Evolutionary conservation across 2,888 invertebrate species (phyloP).

Genomic region (Drosophila planitibia): DNA sequence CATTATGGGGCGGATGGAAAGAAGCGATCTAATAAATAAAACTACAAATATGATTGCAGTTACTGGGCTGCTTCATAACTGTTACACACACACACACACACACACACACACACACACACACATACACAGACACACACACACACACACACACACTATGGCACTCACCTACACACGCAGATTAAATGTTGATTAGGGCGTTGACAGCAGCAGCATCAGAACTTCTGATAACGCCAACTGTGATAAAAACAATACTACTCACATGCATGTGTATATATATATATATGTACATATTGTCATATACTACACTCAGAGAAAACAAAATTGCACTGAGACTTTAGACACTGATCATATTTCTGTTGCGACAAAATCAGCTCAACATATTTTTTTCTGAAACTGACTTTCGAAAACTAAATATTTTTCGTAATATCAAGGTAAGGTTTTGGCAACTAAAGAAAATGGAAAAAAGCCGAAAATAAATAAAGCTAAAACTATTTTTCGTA

Average conservation of each 20-base stretch:
- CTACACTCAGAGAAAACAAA: neutral
- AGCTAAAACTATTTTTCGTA: no score
- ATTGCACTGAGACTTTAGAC: neutral
- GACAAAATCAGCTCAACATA: no score
- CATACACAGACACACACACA: neutral
- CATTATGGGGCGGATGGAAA: slow-evolving; percentile 25
- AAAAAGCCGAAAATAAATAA: no score
- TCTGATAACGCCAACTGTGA: slow-evolving; percentile 26
- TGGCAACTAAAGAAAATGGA: neutral
- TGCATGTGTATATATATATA: neutral
- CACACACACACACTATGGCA: neutral
- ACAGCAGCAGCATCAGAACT: slow-evolving; percentile 37
- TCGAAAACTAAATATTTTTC: no score
- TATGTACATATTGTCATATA: neutral
- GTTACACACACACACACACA: neutral
- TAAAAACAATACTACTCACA: slow-evolving; percentile 15
- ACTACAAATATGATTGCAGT: slow-evolving; percentile 39
- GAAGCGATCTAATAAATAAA: slow-evolving; percentile 57
- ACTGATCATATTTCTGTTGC: neutral
- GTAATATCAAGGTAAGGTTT: neutral
- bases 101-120: neutral
- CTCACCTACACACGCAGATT: slow-evolving; percentile 28
- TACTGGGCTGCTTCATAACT: neutral
- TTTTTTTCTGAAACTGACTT: neutral
- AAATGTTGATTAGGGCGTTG: slow-evolving; percentile 51